Base-by-base conservation (phyloP, 2,113 vertebrate species). In the Callaeas wilsoni region DNA sequence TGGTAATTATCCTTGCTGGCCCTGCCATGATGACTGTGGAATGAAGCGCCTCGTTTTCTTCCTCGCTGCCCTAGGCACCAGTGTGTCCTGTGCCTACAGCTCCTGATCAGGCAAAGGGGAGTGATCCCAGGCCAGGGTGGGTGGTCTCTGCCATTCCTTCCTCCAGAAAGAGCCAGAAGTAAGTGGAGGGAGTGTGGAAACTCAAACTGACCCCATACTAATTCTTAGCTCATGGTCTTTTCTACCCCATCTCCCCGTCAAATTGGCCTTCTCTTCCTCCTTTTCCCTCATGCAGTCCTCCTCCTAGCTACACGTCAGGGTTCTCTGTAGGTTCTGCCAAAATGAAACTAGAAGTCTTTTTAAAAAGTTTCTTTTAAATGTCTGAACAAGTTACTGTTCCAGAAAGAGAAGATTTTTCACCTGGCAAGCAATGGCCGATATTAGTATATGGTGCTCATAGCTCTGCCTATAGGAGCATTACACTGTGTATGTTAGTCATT, bases 21-120 rank as follows among this genome's bases (percentile, higher is more conserved):
- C 49, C 52, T 81, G 50, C 76, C 0, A 0, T 52, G 79, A 30
- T 0, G 1, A 29, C n/a, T 19, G 35, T 0, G 3, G 39, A 30
- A 29, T 7, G 30, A 11, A 49, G 29, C 32, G 10, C 3, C 3
- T 17, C 0, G 0, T 49, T 62, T 62, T 39, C 41, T n/a, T 47
- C 52, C 63, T 71, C 0, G 1, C 17, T 87, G 69, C 35, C 21
- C 0, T 7, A 10, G 39, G 41, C 4, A 6, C 22, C 6, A 5
- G 29, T 1, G 4, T 26, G n/a, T 32, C n/a, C 21, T 47, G 22
- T 70, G 52, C 56, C 30, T 53, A 0, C 23, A 78, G 27, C 60
- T 74, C 33, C 56, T 44, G 5, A 13, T 12, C 4, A 11, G 77
- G 39, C 26, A 7, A 23, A 4, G 0, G n/a, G 42, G 32, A 16